A percentile compares a stretch with the other conserved stretches of the same genome.
Evolutionary conservation across 2,113 vertebrate genomes (phyloP).

Genomic region (Chloroceryle aenea): DNA sequence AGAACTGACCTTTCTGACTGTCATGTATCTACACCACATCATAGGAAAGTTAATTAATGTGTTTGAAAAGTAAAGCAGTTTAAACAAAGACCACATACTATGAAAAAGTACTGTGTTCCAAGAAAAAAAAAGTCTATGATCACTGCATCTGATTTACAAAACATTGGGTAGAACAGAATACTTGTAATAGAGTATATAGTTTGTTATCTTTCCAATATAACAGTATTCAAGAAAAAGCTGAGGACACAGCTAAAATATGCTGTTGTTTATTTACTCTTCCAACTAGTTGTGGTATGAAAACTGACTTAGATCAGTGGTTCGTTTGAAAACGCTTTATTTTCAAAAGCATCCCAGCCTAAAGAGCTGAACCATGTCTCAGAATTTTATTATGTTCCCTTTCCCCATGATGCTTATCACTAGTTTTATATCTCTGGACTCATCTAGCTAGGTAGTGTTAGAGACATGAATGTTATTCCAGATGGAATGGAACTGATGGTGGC

Average conservation of each 20-base stretch:
- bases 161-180: not conserved
- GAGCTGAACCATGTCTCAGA: not conserved
- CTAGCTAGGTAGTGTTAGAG: not conserved
- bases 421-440: not conserved
- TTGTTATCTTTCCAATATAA: not conserved
- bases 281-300: not conserved
- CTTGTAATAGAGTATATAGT: not conserved
- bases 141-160: not conserved
- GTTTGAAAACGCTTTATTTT: not conserved
- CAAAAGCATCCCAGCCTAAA: not conserved
- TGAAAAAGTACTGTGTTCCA: not conserved
- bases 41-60: not conserved
- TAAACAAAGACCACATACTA: not conserved
- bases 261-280: not conserved
- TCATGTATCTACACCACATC: not conserved
- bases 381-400: not conserved
- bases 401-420: not conserved
- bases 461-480: not conserved
- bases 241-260: not conserved
- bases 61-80: not conserved
- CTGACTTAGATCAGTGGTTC: not conserved
- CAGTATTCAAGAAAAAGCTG: not conserved
- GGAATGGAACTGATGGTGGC: not conserved
- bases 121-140: not conserved
- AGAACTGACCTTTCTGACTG: not conserved